Base-by-base conservation (phyloP, 2,888 invertebrate species). In the Ophioninae sp. region DNA sequence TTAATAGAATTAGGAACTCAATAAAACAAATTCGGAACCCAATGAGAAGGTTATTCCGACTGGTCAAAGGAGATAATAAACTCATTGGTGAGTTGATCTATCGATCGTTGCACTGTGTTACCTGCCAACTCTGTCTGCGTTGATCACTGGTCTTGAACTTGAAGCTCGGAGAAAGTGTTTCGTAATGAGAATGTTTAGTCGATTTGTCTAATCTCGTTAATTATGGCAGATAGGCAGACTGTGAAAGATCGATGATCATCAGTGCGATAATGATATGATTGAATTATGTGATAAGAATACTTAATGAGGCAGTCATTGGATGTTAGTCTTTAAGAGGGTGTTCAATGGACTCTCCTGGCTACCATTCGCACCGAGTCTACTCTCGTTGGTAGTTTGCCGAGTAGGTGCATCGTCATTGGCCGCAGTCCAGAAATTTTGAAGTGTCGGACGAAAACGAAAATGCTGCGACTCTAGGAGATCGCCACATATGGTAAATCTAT, bases 121-220 rank as follows among this genome's bases (percentile, higher is more conserved):
- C 67, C 72, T 77, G 67, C 65, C 81, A 74, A 63, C 41, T 75
- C 58, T 71, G 39, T 64, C 73, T 69, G 68, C 68, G 64, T n/a
- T 74, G 30, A 37, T 22, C 61, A n/a, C 80, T 84, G 86, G 84
- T 86, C 86, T 86, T 87, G 87, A 88, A 87, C 87, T 88, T 87
- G 86, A 39, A 23, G 78, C 68, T 44, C 67, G 10, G 22, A 68
- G 75, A 59, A 71, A 39, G 67, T 65, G n/a, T 65, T 67, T 76
- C 68, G 13, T 71, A n/a, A 56, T n/a, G 20, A 80, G 77, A 17
- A 17, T 51, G 44, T 23, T 51, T 68, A 23, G 51, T 30, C 51
- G 51, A 51, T 51, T 51, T 51, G 17, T 51, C 6, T 51, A 13
- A 10, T 51, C 0, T 10, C 51, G 13, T 3, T 51, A 51, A 17